Evolutionary conservation across 1,140 invertebrate genomes (phyloP), one percentile per base, ranked within the genome.

Genomic region (Laodelphax striatellus): DNA sequence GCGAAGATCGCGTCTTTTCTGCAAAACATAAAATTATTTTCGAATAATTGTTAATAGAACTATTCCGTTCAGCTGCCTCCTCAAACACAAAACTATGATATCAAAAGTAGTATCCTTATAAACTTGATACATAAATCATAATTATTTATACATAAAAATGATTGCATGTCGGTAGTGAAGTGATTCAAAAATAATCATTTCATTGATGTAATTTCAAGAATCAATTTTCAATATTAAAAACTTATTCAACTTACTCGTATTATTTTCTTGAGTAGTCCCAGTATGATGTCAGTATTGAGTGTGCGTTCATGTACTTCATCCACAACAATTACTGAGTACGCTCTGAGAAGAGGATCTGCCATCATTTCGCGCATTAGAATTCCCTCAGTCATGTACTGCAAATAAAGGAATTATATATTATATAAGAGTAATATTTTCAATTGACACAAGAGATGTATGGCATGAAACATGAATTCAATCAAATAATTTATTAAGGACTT

Each of bases 251-350:
- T 38, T 72, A 87, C 85, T 67, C 81, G 84, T 2, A 89, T 71
- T 63, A 98, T 91, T 77, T 97, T 97, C 73, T 97, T 96, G 9
- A 99, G 69, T 0, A 99, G 75, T 5, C 94, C 94, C 79, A 99
- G 84, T 6, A 97, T 76, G 42, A 98, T 91, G 70, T 99, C 97
- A 0, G 93, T 95, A 66, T 96, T 81, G 28, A 96, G 76, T 5
- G 87, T 93, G 57, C 96, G 77, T 74, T 99, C 96, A 68, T 99
- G 96, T 0, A 93, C 94, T 80, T 99, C 97, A 72, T 98, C 97
- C 13, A 99, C 73, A 68, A 99, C 90, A 11, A 99, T 84, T 2
- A 92, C 87, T 42, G 84, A 86, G 71, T 97, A 98, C 63, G 86
- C 84, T 63, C 85, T 85, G 1, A 98, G 76, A 14, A 99, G 73